These are phyloP conservation scores for Lysiphlebus fabarum DNA, from an alignment of 1,140 invertebrate genomes.

Conservation along the genomic window DNA sequence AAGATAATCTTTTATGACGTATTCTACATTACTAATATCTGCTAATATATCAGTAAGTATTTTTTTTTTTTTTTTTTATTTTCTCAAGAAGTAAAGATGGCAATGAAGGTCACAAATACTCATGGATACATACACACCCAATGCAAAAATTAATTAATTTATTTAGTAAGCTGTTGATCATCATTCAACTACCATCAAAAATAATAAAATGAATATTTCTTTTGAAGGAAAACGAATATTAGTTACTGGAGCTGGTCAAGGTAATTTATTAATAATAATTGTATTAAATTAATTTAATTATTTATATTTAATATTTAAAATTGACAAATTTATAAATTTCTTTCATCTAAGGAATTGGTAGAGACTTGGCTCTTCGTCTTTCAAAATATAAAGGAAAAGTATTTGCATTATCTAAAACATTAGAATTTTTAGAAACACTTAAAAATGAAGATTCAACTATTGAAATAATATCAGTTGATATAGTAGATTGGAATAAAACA, in stretches of 20 bases:
- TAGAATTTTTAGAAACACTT: conserved; percentile 65
- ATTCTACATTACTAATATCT: too few species aligned
- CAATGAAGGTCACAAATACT: too few species aligned
- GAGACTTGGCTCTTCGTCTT: conserved; percentile 65
- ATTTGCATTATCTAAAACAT: conserved; percentile 69
- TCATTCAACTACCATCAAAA: background rate
- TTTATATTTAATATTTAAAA: too few species aligned
- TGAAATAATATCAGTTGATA: conserved; percentile 65
- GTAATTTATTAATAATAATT: conserved; percentile 47
- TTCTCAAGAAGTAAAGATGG: too few species aligned
- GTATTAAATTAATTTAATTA: background rate
- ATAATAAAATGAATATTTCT: conserved; percentile 55
- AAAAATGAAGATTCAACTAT: conserved; percentile 64
- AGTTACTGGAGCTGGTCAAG: conserved; percentile 81
- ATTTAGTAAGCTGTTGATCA: too few species aligned
- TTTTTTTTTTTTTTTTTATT: too few species aligned
- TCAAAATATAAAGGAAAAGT: conserved; percentile 67
- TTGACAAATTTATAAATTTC: conserved; percentile 7
- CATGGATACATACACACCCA: too few species aligned
- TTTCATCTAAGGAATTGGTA: conserved; percentile 67
- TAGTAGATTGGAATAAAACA: conserved; percentile 75
- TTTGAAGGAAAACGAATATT: conserved; percentile 74
- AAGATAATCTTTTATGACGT: too few species aligned
- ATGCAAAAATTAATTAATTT: too few species aligned
- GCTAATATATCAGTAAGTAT: too few species aligned